phyloP scores from a whole-genome alignment of 1,140 invertebrate genomes.

The Zelostemma sp. region DNA sequence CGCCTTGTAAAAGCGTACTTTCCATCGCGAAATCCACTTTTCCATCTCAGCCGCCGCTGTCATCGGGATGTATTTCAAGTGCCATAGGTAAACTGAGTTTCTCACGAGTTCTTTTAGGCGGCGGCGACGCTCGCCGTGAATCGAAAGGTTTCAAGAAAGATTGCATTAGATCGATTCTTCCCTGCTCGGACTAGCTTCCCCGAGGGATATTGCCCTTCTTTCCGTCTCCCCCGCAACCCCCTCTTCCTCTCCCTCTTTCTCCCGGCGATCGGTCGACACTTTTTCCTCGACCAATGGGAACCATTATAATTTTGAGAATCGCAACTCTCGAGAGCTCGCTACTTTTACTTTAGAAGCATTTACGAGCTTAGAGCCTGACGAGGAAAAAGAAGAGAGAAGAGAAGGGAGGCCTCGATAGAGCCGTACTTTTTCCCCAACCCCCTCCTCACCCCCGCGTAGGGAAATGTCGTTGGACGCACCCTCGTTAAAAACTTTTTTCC shows the following conservation, averaged over 20 bases:
- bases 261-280: conserved; percentile 32
- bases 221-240: neutral
- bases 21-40: neutral
- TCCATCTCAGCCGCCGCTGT: conserved; percentile 16
- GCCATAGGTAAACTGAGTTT: conserved; percentile 32
- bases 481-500: conserved; percentile 17
- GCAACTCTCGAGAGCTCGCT: conserved; percentile 37
- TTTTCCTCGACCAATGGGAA: conserved; percentile 16
- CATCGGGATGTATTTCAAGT: conserved; percentile 32
- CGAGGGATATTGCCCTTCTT: conserved; percentile 28
- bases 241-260: neutral
- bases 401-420: conserved; percentile 3
- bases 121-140: neutral
- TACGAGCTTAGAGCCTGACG: conserved; percentile 22
- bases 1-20: too few relatives aligned
- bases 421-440: neutral
- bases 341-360: conserved; percentile 31
- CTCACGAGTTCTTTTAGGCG: neutral
- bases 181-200: conserved; percentile 31
- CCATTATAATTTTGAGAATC: conserved; percentile 42
- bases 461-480: conserved; percentile 14
- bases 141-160: conserved; percentile 15
- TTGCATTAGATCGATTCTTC: conserved; percentile 38
- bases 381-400: conserved; percentile 8
- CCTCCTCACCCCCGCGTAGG: conserved; percentile 1